phyloP scores from a whole-genome alignment of 2,888 invertebrate genomes.

The Trissolcus brochymenae region DNA sequence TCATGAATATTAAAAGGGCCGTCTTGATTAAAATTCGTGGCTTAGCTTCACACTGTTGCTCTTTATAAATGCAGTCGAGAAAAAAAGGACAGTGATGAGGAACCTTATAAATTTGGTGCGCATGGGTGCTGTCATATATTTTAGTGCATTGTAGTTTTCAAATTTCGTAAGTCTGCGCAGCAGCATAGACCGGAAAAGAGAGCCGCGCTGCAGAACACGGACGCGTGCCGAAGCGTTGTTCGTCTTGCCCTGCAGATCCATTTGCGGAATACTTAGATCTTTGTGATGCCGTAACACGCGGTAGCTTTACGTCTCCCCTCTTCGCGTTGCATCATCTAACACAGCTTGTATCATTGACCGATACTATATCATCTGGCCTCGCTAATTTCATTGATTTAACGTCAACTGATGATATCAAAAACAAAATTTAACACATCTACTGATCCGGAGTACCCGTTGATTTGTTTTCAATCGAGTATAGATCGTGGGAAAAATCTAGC shows the following conservation, averaged over 20 bases:
- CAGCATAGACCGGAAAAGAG: slow-evolving; percentile 66
- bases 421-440: background rate
- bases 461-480: too few relatives aligned
- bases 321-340: slow-evolving; percentile 3
- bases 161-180: slow-evolving; percentile 2
- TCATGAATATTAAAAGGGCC: slow-evolving; percentile 15
- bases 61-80: background rate
- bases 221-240: slow-evolving; percentile 67
- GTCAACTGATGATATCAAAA: background rate
- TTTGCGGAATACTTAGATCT: slow-evolving; percentile 59
- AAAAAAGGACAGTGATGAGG: background rate
- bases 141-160: too few relatives aligned
- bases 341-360: background rate
- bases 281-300: slow-evolving; percentile 47
- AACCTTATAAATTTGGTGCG: background rate
- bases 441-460: background rate
- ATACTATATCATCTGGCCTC: background rate
- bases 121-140: too few relatives aligned
- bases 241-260: slow-evolving; percentile 64
- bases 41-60: background rate
- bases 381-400: background rate
- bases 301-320: background rate
- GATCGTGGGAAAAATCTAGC: too few relatives aligned
- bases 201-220: slow-evolving; percentile 63
- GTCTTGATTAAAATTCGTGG: background rate